Percentiles rank a stretch among this genome's conserved stretches.
These are phyloP conservation scores for Pocota personata DNA, from an alignment of 2,888 invertebrate genomes.

Conservation along the genomic window DNA sequence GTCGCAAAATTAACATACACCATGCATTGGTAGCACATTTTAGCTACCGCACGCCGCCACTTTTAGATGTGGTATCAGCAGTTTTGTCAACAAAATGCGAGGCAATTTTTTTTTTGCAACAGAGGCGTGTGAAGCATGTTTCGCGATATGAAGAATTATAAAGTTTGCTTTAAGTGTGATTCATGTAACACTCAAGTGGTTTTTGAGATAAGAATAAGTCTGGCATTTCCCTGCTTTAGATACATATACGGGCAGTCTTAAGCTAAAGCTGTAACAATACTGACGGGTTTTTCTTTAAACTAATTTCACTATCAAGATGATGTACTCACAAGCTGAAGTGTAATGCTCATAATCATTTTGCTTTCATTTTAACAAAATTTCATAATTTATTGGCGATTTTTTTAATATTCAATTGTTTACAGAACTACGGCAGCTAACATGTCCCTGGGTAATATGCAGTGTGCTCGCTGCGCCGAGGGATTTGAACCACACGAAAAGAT, in stretches of 20 bases:
- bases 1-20: constrained; percentile 16
- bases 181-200: constrained; percentile 41
- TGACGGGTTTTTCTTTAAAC: constrained; percentile 11
- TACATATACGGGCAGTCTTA: constrained; percentile 10
- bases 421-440: constrained; percentile 83
- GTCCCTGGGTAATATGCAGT: constrained; percentile 96
- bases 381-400: not conserved
- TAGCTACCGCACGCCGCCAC: not conserved
- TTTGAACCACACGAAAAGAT: constrained; percentile 99
- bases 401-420: not conserved
- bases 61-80: constrained; percentile 1
- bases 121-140: not conserved
- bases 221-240: constrained; percentile 17
- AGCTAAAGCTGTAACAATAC: constrained; percentile 31
- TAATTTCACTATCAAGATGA: constrained; percentile 75
- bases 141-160: constrained; percentile 7
- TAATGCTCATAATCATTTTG: constrained; percentile 70
- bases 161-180: constrained; percentile 36
- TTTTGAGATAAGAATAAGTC: constrained; percentile 58
- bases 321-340: constrained; percentile 80
- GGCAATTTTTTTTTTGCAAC: not conserved
- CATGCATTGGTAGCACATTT: constrained; percentile 33
- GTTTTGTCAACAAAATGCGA: constrained; percentile 30
- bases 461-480: constrained; percentile 97
- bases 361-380: constrained; percentile 22